Evolutionary conservation across 2,113 vertebrate genomes (phyloP).

Genomic region (Terrapene triunguis): DNA sequence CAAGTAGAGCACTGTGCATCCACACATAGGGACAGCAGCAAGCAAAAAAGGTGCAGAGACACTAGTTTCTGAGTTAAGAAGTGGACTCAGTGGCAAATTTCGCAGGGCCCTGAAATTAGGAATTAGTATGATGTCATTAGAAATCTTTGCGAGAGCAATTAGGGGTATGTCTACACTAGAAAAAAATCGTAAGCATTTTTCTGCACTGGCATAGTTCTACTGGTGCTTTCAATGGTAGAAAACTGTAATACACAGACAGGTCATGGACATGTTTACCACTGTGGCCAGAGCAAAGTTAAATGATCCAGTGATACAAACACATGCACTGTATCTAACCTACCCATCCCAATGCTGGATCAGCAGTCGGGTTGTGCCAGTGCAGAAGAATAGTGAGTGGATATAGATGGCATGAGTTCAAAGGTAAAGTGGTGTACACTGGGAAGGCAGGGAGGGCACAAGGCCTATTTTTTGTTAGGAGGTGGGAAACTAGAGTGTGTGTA

Average conservation of each 20-base stretch:
- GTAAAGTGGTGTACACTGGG: neutral
- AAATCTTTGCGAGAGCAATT: neutral
- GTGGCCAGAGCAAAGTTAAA: neutral
- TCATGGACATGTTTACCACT: neutral
- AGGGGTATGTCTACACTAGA: neutral
- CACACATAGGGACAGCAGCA: neutral
- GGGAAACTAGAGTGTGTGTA: neutral
- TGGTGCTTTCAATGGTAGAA: neutral
- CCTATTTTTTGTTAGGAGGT: neutral
- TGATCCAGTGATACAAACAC: neutral
- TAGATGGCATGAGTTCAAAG: neutral
- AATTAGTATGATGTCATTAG: neutral
- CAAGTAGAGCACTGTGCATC: fast-evolving
- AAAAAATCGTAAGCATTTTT: neutral
- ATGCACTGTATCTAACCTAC: neutral
- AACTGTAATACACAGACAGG: neutral
- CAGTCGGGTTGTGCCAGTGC: neutral
- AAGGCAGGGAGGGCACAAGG: neutral
- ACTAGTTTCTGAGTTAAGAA: neutral
- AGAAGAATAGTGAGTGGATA: neutral
- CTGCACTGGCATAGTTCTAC: neutral
- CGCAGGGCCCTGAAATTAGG: neutral
- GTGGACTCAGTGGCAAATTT: neutral
- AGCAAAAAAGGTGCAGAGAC: neutral
- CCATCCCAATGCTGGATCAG: neutral